Conservation (phyloP, 2,797 vertebrate species). For the Catostomus latipinnis region DNA sequence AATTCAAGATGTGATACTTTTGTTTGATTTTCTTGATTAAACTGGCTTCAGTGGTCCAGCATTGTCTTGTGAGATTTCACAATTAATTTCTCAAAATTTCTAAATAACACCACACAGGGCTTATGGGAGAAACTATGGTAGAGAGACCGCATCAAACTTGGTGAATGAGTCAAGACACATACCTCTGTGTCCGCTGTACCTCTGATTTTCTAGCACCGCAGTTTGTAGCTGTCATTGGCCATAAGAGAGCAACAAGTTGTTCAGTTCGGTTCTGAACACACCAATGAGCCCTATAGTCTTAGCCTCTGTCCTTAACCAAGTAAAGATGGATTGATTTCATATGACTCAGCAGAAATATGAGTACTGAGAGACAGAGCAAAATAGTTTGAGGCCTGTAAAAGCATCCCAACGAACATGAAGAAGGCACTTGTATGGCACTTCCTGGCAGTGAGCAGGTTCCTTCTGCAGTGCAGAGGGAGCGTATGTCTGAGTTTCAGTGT, state of each 20-base stretch:
- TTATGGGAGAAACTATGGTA: too few relatives aligned
- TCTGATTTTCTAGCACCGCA: too few relatives aligned
- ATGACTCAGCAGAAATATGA: conserved; percentile 26
- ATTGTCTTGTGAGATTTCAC: background rate
- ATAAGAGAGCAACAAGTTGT: too few relatives aligned
- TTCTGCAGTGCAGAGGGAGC: conserved; percentile 19
- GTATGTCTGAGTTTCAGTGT: conserved; percentile 12
- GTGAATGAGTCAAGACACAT: too few relatives aligned
- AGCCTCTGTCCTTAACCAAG: background rate
- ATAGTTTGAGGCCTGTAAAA: conserved; percentile 39
- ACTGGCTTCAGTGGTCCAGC: conserved; percentile 17
- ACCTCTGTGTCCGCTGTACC: too few relatives aligned
- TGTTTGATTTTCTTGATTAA: conserved; percentile 37
- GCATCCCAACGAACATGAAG: conserved; percentile 50
- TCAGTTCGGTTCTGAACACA: background rate
- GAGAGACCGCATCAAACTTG: too few relatives aligned
- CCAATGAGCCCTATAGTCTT: background rate
- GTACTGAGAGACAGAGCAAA: background rate
- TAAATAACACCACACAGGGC: too few relatives aligned
- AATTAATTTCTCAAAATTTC: background rate
- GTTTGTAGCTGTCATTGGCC: too few relatives aligned
- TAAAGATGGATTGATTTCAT: conserved; percentile 5
- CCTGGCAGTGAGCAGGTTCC: conserved; percentile 44
- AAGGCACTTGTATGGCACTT: conserved; percentile 46
- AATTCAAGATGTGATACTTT: conserved; percentile 1